Evolutionary conservation across 2,113 vertebrate genomes (phyloP), one percentile per base, ranked within the genome.

Genomic region (Eurypyga helias): DNA sequence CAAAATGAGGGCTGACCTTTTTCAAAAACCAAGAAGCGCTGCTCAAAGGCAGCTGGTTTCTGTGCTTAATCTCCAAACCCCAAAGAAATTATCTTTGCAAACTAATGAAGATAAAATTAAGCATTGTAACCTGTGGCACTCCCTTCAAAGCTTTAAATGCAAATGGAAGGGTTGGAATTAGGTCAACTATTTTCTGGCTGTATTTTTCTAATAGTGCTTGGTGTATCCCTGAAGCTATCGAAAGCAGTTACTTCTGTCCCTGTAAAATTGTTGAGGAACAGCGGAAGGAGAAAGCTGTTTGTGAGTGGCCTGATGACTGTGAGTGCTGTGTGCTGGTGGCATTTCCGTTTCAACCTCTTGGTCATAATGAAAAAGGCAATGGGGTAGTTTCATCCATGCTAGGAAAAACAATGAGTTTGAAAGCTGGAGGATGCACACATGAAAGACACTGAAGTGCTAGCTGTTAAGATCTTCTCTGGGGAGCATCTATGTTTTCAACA

Each of bases 31-130:
- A 34, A 86, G 87, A 41, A 84, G 34, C 13, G 19, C 21, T 83
- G 17, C 89, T 95, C 34, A 86, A 43, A 89, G 69, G 61, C 46
- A 95, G 38, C 70, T 93, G 28, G 15, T 67, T 83, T 80, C 57
- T 76, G 9, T 21, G 15, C 75, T 77, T 64, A 86, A 90, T 75
- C 65, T 93, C 87, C 76, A 95, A 87, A 87, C 46, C 51, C 28
- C 72, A 65, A 83, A 64, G 77, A 96, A 92, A 89, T 94, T 95
- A 83, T 87, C 70, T 89, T 83, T 94, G 73, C 85, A 96, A 71
- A 83, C 80, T 92, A 77, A 86, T 66, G 21, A 82, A 87, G 71
- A 83, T 83, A 82, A 93, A 90, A 89, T 87, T 76, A 86, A 94
- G 41, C n/a, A 67, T 48, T 70, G 33, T 67, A 94, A 73, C 94